Evolutionary conservation across 2,113 vertebrate species (phyloP).

Genomic region (Falcunculus frontatus): DNA sequence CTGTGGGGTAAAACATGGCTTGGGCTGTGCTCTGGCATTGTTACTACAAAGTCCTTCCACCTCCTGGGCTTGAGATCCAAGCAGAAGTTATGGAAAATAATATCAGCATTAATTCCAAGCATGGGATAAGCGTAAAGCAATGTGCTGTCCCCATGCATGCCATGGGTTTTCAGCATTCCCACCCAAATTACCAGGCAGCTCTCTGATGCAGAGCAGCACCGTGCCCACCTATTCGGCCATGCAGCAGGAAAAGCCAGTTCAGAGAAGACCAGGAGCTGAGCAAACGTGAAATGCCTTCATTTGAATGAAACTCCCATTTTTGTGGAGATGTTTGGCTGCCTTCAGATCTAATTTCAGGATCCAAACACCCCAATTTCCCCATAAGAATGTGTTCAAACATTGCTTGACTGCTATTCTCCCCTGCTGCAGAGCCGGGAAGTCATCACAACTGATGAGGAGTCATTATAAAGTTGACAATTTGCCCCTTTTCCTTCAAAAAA

Average conservation of each 20-base stretch:
- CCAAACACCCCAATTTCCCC: conserved; percentile 25
- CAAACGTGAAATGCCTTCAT: neutral
- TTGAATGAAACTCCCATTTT: neutral
- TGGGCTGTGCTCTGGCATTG: accelerated
- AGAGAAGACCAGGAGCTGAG: neutral
- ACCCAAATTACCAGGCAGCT: neutral
- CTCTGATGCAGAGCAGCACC: neutral
- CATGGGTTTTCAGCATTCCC: neutral
- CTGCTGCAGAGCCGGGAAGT: neutral
- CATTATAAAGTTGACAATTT: conserved; percentile 44
- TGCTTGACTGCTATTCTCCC: neutral
- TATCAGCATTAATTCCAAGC: neutral
- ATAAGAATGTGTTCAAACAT: conserved; percentile 22
- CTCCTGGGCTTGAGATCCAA: neutral
- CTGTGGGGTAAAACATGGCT: neutral
- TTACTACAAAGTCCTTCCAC: accelerated
- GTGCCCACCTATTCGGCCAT: neutral
- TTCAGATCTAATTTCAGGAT: conserved; percentile 7
- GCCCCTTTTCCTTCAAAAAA: conserved; percentile 10
- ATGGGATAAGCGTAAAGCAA: neutral
- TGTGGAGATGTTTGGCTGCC: neutral
- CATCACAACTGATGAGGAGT: neutral
- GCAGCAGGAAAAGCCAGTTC: neutral
- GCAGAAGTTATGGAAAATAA: neutral
- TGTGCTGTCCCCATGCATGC: neutral